Base-by-base conservation (phyloP, 2,888 invertebrate genomes). In the Diadegma fenestrale region DNA sequence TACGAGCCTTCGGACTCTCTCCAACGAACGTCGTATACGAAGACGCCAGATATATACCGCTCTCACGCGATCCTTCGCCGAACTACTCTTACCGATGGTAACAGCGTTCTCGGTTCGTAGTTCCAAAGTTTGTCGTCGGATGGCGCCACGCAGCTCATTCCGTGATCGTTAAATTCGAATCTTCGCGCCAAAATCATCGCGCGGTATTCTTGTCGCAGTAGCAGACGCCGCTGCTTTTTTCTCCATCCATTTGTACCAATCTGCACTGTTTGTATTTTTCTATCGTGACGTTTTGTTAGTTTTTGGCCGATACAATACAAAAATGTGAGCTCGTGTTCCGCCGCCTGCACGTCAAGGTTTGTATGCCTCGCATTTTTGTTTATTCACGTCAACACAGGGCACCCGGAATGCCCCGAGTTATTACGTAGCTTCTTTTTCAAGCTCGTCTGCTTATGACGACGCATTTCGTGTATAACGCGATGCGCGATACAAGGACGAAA, bases 131-230 rank as follows among this genome's bases (percentile, higher is more conserved):
- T 6, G 14, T 10, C 66, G 64, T 12, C 0, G 58, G 45, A 78
- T 51, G 68, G 66, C 72, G 73, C 66, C 30, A 73, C 63, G 10
- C 4, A 33, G 8, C 12, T 43, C 10, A 14, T 78, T 69, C 48
- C 43, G 43, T 41, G 3, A 12, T 66, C 66, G n/a, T 76, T 19
- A 10, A 63, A 48, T 75, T 63, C 45, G 30, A 48, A 51, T 26
- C 19, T 37, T 4, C 48, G 48, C 30, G 19, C 30, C 26, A 22
- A 26, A 58, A 26, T 5, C 26, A 1, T 5, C 26, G 12, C 22
- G 14, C 5, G 26, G 5, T 5, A 26, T 26, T 10, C 37, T 63
- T 63, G 2, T n/a, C n/a, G n/a, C 30, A 61, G 12, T 17, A 33
- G 17, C 17, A 30, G 17, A 30, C 30, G 51, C n/a, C n/a, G n/a